Evolutionary conservation across 2,113 vertebrate genomes (phyloP), one percentile per base, ranked within the genome.

Genomic region (Siniperca knerii): DNA sequence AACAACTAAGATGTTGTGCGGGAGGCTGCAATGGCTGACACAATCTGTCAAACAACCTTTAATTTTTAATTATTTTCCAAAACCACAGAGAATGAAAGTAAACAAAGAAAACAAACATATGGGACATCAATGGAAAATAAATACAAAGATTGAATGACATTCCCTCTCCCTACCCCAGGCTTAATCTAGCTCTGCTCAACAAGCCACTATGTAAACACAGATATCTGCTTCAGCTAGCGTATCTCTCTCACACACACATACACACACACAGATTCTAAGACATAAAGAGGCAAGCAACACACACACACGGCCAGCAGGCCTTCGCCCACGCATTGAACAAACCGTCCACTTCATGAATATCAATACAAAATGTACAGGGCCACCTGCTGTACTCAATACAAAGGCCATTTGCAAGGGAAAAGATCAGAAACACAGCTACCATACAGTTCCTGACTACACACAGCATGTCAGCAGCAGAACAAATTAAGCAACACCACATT

Each of bases 281-380:
- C 83, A 75, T 64, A 57, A 69, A 82, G 8, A 46, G 18, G 42
- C 67, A 65, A 21, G 9, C 12, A 71, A 44, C 35, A 73, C 66
- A 52, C 46, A 69, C 61, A 78, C 60, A 72, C 12, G 46, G 4
- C 10, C 81, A 90, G 44, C 82, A 79, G 71, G 78, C 77, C 62
- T 60, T 72, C 57, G 13, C 84, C 88, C 90, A 86, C 80, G 55
- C 77, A 0, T 75, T 77, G 79, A 82, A 80, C 80, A 90, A 89
- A 92, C 85, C 16, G 50, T 83, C 71, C 64, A 81, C 86, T 85
- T 89, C 76, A 91, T 91, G 84, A 91, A 91, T 92, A 92, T 91
- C 87, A 90, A 91, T 83, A 84, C 55, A 67, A 33, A 86, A 83
- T 75, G 77, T 84, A 89, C 92, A 88, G 87, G 82, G 67, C 80